Percentiles rank a stretch among this genome's conserved stretches.
These are phyloP conservation scores for Eupithecia dodoneata DNA, from an alignment of 2,888 invertebrate genomes.

Conservation along the genomic window DNA sequence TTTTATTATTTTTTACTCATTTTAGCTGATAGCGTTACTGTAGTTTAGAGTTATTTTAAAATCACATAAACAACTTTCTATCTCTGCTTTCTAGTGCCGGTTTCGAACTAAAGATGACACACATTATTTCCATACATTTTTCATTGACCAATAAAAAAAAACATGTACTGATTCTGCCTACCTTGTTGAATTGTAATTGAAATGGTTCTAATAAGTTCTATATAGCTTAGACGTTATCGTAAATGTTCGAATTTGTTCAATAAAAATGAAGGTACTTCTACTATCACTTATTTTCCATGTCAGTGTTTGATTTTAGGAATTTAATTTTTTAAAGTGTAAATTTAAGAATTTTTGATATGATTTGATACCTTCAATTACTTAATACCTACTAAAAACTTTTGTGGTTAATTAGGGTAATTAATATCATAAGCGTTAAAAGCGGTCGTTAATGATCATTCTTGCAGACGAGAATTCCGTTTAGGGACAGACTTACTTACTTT, in stretches of 20 bases:
- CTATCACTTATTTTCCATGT: too few species aligned
- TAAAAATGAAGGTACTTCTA: too few species aligned
- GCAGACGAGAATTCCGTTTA: background rate
- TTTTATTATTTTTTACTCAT: background rate
- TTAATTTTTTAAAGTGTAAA: too few species aligned
- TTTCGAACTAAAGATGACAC: background rate
- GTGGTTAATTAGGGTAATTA: background rate
- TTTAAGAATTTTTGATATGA: too few species aligned
- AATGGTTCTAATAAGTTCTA: too few species aligned
- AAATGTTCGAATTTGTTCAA: too few species aligned
- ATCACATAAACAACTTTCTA: slow-evolving; percentile 36
- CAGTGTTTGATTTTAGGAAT: too few species aligned
- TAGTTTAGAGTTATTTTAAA: background rate
- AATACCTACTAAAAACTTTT: background rate
- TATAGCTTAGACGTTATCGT: too few species aligned
- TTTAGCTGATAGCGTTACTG: background rate
- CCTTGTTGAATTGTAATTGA: too few species aligned
- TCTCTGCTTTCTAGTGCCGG: slow-evolving; percentile 31
- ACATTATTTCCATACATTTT: background rate
- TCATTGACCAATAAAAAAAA: background rate
- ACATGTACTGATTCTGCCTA: background rate
- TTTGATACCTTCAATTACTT: too few species aligned
- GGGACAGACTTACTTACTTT: too few species aligned
- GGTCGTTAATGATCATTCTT: background rate
- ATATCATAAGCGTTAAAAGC: background rate